A percentile compares a stretch with the other conserved stretches of the same genome.
Evolutionary conservation across 1,140 invertebrate species (phyloP).

Genomic region (Penaeus chinensis): DNA sequence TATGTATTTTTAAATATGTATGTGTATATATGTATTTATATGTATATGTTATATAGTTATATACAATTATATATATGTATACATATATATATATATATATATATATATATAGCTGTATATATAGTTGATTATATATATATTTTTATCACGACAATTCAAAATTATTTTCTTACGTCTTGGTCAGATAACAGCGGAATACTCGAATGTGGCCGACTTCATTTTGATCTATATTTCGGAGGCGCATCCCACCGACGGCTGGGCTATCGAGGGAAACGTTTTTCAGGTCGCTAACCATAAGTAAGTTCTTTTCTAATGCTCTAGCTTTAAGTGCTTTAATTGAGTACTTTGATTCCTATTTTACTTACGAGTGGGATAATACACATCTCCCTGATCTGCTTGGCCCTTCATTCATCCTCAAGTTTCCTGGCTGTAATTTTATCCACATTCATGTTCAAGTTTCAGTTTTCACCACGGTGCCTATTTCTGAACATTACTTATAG

Average conservation of each 20-base stretch:
- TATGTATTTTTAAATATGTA: no score
- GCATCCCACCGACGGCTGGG: slow-evolving; percentile 58
- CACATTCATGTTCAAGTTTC: no score
- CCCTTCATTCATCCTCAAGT: no score
- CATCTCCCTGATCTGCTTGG: no score
- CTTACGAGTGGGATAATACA: no score
- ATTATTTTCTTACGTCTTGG: neutral
- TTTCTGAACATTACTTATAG: no score
- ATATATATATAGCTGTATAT: neutral
- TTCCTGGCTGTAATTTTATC: no score
- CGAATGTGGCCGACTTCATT: slow-evolving; percentile 52
- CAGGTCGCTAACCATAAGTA: slow-evolving; percentile 47
- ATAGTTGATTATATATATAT: neutral
- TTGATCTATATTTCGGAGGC: slow-evolving; percentile 58
- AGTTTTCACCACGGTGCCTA: no score
- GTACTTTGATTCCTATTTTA: no score
- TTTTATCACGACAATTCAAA: no score
- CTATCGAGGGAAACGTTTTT: slow-evolving; percentile 34
- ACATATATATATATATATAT: neutral
- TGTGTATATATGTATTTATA: no score
- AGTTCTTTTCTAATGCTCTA: neutral
- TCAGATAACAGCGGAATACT: slow-evolving; percentile 50
- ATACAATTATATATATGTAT: slow-evolving; percentile 7
- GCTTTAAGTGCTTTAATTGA: no score
- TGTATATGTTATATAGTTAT: neutral